Base-by-base conservation (phyloP, 2,113 vertebrate species). In the Apodemus speciosus region DNA sequence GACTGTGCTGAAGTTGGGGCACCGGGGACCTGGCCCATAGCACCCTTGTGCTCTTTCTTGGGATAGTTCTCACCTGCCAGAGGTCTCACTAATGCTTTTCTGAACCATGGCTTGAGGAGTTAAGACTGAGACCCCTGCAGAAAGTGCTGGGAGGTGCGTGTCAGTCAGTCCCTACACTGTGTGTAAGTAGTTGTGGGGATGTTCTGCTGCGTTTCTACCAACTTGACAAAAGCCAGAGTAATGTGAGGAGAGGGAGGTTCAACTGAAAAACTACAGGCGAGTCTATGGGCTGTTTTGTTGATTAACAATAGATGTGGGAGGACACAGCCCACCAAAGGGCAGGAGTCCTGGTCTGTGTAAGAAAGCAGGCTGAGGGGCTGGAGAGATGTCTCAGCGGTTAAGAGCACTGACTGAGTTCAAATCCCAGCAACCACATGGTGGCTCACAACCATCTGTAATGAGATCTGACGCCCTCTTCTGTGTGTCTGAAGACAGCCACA, bases 121-220 rank as follows among this genome's bases (percentile, higher is more conserved):
- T 4, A 9, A 40, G n/a, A 60, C 58, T 0, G n/a, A 9, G 32
- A 23, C 16, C 32, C 49, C 15, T 43, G 30, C 32, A 43, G 56
- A 60, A 81, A 51, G 53, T 38, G 32, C 58, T 38, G 0, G 1
- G 2, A 2, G 32, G 21, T 14, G 21, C 2, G 2, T 10, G 2
- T 35, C 35, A 60, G 7, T 9, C 6, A 69, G 9, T 9, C 4
- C 72, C 9, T 16, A 0, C 1, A 23, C n/a, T 21, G 1, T 73
- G 27, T 40, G 56, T 58, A 58, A 21, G 56, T 58, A 5, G 56
- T 58, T 18, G 6, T 58, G 7, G 58, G 21, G 21, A 9, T 64
- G 62, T 46, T 76, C 40, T 75, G 11, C 21, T 27, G 43, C 46
- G 72, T 51, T 35, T 30, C 35, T 51, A n/a, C 53, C 76, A 79